Evolutionary conservation across 2,797 vertebrate genomes (phyloP).

Genomic region (Alauda arvensis): DNA sequence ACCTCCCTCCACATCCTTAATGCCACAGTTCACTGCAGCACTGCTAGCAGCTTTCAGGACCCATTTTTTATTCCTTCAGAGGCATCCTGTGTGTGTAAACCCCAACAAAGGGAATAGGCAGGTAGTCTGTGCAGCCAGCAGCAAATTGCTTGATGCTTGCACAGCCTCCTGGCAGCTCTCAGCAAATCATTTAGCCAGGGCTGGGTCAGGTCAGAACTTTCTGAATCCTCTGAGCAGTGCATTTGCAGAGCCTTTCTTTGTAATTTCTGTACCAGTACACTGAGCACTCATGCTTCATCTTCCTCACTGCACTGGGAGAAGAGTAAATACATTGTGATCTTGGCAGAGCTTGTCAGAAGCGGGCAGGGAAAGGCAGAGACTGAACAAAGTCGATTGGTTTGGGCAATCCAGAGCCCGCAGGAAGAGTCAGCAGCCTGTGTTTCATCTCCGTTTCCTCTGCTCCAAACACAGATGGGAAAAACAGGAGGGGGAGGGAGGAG

Average conservation of each 20-base stretch:
- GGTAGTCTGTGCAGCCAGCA: not conserved
- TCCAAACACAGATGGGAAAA: constrained; percentile 39
- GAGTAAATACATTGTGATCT: not conserved
- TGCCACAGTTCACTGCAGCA: not conserved
- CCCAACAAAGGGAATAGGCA: not conserved
- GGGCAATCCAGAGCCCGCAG: not conserved
- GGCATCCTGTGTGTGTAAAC: no score
- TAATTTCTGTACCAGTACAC: not conserved
- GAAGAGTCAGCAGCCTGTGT: constrained; percentile 28
- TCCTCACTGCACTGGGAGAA: not conserved
- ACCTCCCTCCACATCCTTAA: not conserved
- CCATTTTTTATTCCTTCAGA: not conserved
- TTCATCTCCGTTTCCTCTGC: constrained; percentile 36
- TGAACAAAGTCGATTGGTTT: not conserved
- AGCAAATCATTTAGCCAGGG: not conserved
- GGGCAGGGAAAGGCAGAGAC: not conserved
- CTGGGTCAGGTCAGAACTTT: not conserved
- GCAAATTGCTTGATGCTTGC: not conserved
- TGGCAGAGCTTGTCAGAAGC: constrained; percentile 9
- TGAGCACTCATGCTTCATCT: not conserved
- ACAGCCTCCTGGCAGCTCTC: not conserved
- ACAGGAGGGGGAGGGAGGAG: constrained; percentile 5
- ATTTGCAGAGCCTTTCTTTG: not conserved
- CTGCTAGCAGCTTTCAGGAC: not conserved
- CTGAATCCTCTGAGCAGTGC: not conserved